A percentile compares a stretch with the other conserved stretches of the same genome.
These are phyloP conservation scores for Uria lomvia DNA, from an alignment of 2,113 vertebrate genomes.

Conservation along the genomic window DNA sequence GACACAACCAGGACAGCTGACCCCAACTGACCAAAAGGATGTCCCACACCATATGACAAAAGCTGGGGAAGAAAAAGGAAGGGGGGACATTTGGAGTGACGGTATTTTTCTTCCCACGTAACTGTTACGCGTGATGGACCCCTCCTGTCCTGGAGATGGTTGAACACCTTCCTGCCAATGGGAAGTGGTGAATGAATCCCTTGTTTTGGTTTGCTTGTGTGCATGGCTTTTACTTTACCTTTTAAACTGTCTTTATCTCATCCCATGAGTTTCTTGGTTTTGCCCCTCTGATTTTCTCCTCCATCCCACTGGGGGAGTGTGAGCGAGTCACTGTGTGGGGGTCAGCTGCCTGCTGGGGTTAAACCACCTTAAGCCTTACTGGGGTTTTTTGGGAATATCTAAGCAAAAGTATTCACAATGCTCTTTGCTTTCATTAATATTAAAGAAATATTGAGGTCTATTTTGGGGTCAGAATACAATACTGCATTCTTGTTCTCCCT, in stretches of 20 bases:
- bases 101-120: neutral
- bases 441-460: neutral
- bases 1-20: neutral
- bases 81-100: accelerated
- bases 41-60: neutral
- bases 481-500: neutral
- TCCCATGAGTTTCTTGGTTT: neutral
- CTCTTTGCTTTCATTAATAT: neutral
- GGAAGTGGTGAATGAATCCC: neutral
- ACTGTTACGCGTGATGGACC: accelerated
- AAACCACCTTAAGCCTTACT: neutral
- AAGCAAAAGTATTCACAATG: neutral
- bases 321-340: neutral
- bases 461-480: neutral
- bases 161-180: neutral
- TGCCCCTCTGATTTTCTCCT: neutral
- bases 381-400: neutral
- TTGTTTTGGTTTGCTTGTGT: neutral
- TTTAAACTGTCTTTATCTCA: neutral
- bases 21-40: neutral
- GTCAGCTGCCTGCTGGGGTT: neutral
- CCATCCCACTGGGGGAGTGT: too few relatives aligned
- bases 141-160: neutral
- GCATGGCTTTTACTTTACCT: accelerated
- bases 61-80: neutral